Percentiles rank a stretch among this genome's conserved stretches.
phyloP scores from a whole-genome alignment of 2,888 invertebrate species.

The Pachymerium ferrugineum region DNA sequence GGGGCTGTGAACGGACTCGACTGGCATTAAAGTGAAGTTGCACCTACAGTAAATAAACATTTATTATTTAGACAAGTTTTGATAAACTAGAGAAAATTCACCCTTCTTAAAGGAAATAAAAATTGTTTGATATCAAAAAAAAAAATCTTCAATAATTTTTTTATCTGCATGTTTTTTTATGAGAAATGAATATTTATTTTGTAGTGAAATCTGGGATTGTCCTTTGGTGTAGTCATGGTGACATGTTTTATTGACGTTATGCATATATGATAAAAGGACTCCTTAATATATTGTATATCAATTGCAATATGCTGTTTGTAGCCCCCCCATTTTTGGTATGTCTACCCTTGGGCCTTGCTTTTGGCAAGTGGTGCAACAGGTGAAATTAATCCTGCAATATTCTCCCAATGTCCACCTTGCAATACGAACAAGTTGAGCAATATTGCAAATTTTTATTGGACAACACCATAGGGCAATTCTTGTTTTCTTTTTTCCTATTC shows the following conservation, averaged over 20 bases:
- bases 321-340: neutral
- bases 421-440: neutral
- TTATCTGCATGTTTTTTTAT: neutral
- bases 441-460: conserved; percentile 22
- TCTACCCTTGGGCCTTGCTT: neutral
- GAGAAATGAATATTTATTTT: neutral
- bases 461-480: conserved; percentile 16
- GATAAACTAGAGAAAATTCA: too few relatives aligned
- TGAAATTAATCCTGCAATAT: neutral
- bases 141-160: too few relatives aligned
- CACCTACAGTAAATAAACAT: too few relatives aligned
- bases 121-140: neutral
- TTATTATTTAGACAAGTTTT: too few relatives aligned
- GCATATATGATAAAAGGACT: neutral
- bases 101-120: neutral
- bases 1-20: conserved; percentile 24
- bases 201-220: neutral
- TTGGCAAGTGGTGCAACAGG: neutral
- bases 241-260: neutral
- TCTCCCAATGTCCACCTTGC: neutral
- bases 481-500: neutral
- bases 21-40: conserved; percentile 19
- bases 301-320: neutral
- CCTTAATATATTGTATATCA: neutral
- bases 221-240: neutral